A percentile compares a stretch with the other conserved stretches of the same genome.
phyloP scores from a whole-genome alignment of 2,113 vertebrate species.

The Lanius ludovicianus region DNA sequence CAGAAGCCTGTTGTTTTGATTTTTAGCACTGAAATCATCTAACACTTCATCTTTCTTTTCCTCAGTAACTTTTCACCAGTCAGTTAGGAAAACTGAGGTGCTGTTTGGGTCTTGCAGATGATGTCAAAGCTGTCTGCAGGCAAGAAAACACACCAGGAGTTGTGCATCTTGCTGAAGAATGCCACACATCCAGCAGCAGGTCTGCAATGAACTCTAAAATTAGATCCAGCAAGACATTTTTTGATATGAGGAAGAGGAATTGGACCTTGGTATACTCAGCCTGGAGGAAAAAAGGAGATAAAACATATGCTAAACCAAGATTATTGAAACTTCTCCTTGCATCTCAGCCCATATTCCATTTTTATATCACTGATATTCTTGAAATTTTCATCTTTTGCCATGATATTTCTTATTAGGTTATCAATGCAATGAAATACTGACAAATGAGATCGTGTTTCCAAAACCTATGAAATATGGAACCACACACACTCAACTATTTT shows the following conservation, averaged over 20 bases:
- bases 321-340: neutral
- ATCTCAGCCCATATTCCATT: neutral
- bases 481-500: neutral
- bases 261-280: neutral
- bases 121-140: neutral
- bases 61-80: neutral
- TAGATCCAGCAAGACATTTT: neutral
- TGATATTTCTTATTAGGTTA: neutral
- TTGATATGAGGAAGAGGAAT: neutral
- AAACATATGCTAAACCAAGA: neutral
- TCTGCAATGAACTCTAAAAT: neutral
- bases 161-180: neutral
- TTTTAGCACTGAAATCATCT: neutral
- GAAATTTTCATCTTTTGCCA: neutral
- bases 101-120: neutral
- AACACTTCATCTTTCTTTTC: neutral
- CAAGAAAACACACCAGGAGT: neutral
- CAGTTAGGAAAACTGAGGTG: neutral
- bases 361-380: neutral
- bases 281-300: neutral
- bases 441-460: neutral
- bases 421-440: neutral
- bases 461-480: neutral
- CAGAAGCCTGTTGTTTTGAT: neutral
- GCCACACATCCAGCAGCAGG: neutral